Conservation (phyloP, 2,888 invertebrate genomes). For the Adineta ricciae region DNA sequence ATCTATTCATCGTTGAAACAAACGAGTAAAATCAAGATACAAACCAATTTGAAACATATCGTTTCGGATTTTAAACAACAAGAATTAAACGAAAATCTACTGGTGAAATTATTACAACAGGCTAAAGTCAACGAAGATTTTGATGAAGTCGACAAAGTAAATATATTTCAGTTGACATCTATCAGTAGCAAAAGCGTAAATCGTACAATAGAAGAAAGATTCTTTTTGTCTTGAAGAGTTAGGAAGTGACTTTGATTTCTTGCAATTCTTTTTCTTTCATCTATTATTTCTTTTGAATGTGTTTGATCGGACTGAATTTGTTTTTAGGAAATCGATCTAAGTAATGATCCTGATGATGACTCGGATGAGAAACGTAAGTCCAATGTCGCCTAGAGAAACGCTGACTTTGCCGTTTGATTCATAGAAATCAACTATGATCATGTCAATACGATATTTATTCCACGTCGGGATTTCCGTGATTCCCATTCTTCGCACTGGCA, state of each 20-base stretch:
- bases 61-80: neutral
- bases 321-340: neutral
- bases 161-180: no score
- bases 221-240: no score
- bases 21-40: neutral
- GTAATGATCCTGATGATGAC: neutral
- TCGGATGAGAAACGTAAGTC: neutral
- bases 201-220: no score
- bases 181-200: no score
- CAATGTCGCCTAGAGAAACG: neutral
- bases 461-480: conserved; percentile 14
- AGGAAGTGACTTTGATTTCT: no score
- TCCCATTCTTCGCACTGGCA: neutral
- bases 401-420: neutral
- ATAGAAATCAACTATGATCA: neutral
- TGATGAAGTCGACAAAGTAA: neutral
- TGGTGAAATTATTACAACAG: neutral
- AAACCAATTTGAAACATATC: conserved; percentile 4
- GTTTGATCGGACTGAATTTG: no score
- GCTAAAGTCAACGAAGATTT: neutral
- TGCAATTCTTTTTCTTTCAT: no score
- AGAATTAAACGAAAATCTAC: neutral
- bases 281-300: no score
- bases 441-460: conserved; percentile 1
- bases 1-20: neutral